Conservation (phyloP, 2,888 invertebrate species). For the Orthonevra nobilis region DNA sequence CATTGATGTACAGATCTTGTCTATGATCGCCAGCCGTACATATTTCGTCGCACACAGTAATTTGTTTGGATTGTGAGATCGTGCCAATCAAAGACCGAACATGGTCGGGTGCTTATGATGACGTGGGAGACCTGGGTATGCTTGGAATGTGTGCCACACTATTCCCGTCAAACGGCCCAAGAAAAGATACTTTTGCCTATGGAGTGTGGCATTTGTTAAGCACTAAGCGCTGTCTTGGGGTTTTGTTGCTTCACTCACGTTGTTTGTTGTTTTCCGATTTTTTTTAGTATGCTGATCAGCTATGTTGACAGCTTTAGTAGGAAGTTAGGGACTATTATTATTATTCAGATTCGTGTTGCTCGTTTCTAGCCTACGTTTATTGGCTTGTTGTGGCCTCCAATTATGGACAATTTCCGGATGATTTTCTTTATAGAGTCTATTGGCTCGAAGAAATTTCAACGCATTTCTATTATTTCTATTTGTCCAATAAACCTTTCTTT, state of each 20-base stretch:
- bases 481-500: no score
- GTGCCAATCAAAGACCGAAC: constrained; percentile 8
- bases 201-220: constrained; percentile 39
- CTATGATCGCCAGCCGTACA: no score
- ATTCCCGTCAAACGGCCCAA: neutral
- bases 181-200: constrained; percentile 4
- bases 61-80: no score
- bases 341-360: constrained; percentile 34
- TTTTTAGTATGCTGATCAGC: constrained; percentile 39
- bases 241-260: constrained; percentile 2
- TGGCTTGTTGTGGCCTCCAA: neutral
- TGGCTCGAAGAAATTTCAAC: no score
- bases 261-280: neutral
- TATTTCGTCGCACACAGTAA: neutral
- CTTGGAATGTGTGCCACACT: constrained; percentile 25
- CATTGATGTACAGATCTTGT: no score
- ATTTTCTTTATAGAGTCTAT: neutral
- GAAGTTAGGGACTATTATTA: constrained; percentile 60
- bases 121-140: neutral
- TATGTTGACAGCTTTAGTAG: constrained; percentile 4
- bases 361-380: constrained; percentile 10
- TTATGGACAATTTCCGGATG: constrained; percentile 32
- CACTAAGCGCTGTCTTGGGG: constrained; percentile 5
- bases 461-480: no score
- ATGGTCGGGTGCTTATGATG: constrained; percentile 3